Base-by-base conservation (phyloP, 2,888 invertebrate genomes). In the Andrena dorsata region DNA sequence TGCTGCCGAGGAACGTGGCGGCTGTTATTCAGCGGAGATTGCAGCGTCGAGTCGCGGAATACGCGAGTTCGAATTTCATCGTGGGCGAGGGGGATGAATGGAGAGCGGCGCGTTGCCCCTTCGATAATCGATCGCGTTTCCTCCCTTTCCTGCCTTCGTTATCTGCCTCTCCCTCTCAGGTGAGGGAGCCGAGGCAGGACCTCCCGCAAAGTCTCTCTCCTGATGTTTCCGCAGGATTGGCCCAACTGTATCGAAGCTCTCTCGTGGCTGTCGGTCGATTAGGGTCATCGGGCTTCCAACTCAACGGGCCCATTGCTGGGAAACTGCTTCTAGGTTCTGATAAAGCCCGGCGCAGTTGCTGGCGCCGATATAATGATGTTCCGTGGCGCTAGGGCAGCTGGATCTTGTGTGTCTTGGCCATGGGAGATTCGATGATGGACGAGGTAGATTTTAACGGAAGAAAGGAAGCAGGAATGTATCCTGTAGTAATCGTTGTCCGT, bases 281-380 rank as follows among this genome's bases (percentile, higher is more conserved):
- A 90, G 85, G 90, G 89, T 90, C 89, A 89, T 88, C 87, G 88
- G 80, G 90, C 90, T 89, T 88, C 85, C 88, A 76, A 77, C 79
- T 75, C 68, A 79, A 64, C 82, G 73, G 76, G 74, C 70, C 80
- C 49, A 71, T 75, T 79, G 81, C 80, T 64, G 70, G 83, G 79
- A 85, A 85, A 75, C 61, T 72, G 81, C 32, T 83, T 63, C 68
- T 61, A 66, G 74, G 51, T 53, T 51, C 63, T 66, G 79, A 84
- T 84, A 83, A 83, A 79, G 78, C 80, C 4, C 16, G 41, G 41
- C 41, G 4, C 41, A 41, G 16, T 41, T 16, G 41, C 16, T 41
- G 41, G 41, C 41, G 41, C 41, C 16, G 41, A 41, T 41, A 41
- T 41, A 41, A 41, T 0, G 41, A 41, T 16, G 41, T 41, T 41